phyloP scores from a whole-genome alignment of 2,113 vertebrate species.

The Glaucomys volans region DNA sequence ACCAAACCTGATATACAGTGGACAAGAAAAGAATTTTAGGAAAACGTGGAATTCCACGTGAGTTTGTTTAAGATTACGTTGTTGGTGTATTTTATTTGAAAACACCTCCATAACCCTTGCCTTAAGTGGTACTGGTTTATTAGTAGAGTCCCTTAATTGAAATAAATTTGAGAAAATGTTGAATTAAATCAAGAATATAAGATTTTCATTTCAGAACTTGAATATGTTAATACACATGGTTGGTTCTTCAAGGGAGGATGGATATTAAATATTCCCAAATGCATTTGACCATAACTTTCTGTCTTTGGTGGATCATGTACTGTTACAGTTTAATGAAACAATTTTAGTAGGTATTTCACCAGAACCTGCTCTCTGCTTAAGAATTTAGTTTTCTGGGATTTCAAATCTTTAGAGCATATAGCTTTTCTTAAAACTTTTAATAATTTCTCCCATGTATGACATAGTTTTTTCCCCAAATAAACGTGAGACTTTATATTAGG shows the following conservation, averaged over 20 bases:
- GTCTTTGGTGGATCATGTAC: neutral
- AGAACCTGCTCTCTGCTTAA: neutral
- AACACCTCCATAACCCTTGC: neutral
- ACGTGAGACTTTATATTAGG: neutral
- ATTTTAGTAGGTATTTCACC: neutral
- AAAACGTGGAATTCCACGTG: neutral
- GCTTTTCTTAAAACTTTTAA: neutral
- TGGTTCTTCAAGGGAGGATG: neutral
- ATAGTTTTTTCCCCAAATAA: neutral
- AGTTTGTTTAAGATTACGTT: neutral
- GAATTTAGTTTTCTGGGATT: neutral
- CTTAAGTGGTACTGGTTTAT: neutral
- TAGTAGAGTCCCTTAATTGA: neutral
- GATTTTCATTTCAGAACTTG: neutral
- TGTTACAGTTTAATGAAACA: neutral
- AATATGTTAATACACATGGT: neutral
- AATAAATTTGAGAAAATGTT: slow-evolving; percentile 14
- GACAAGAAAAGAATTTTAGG: neutral
- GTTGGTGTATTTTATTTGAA: neutral
- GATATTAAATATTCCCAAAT: neutral
- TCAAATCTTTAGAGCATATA: neutral
- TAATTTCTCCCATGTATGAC: neutral
- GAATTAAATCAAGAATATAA: neutral
- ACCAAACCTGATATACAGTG: neutral
- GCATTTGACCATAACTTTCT: neutral